Evolutionary conservation across 1,140 invertebrate species (phyloP), one percentile per base, ranked within the genome.

Genomic region (Drosophila tani): DNA sequence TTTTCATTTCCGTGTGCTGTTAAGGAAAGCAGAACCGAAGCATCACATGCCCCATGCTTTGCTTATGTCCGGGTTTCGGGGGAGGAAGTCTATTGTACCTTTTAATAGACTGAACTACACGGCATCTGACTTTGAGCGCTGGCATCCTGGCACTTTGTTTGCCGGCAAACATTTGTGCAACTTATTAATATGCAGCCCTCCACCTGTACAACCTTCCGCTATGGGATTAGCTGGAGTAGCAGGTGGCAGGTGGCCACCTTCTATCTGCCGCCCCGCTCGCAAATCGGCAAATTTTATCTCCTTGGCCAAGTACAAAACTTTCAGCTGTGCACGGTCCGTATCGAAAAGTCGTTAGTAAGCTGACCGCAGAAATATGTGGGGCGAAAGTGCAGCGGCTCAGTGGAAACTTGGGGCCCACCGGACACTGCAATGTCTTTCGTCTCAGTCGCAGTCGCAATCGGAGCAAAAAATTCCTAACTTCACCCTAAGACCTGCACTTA

Each of bases 271-370:
- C 29, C 15, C 67, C 41, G 64, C 67, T 43, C 49, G 47, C 63
- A 84, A 76, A 82, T 87, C 83, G 75, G 56, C 57, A 70, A 75
- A 83, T 86, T 82, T 86, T 86, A 86, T 86, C 84, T 86, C 45
- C 80, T 70, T 67, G 71, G 79, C 70, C 70, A 87, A 82, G 63
- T 60, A 51, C 53, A 77, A 83, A 75, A 87, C 57, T 88, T 87
- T 82, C 65, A n/a, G 40, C 55, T 47, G 68, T 59, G 38, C 56
- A 51, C 59, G 77, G 76, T 78, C 47, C 80, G 76, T 87, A 87
- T 87, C 84, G 83, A 80, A 87, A 87, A 87, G 83, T 83, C 83
- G 83, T 87, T 87, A 77, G 83, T 83, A 87, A 87, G 83, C 83
- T 87, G 83, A 87, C 83, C 83, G 64, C 84, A 87, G 74, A 76